A percentile compares a stretch with the other conserved stretches of the same genome.
phyloP scores from a whole-genome alignment of 2,888 invertebrate species.

The Leucania comma region DNA sequence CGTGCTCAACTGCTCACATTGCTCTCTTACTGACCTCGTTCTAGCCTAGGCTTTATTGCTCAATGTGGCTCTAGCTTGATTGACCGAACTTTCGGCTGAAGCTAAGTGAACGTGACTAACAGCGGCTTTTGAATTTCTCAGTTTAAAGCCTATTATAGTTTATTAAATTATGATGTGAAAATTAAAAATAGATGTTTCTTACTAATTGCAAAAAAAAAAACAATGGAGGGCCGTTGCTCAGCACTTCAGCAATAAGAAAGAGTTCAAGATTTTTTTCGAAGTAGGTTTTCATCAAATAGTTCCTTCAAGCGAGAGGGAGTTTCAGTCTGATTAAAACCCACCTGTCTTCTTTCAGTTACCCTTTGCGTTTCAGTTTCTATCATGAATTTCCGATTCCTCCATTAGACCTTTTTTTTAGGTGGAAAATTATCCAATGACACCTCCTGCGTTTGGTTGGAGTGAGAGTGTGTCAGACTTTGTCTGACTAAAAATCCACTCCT shows the following conservation, averaged over 20 bases:
- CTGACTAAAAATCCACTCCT: too few species aligned
- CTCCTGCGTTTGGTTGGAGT: too few species aligned
- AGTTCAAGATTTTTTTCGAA: neutral
- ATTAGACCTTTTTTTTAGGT: too few species aligned
- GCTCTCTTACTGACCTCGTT: conserved; percentile 46
- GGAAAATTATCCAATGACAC: too few species aligned
- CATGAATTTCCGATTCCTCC: too few species aligned
- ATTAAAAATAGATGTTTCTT: neutral
- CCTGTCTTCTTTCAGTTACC: too few species aligned
- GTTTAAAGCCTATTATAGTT: neutral
- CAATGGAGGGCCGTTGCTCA: neutral
- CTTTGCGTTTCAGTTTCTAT: too few species aligned
- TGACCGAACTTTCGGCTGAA: conserved; percentile 19
- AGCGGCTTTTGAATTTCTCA: neutral
- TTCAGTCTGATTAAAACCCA: too few species aligned
- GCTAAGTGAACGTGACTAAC: neutral
- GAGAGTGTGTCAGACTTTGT: too few species aligned
- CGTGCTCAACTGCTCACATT: conserved; percentile 17
- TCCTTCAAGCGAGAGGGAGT: too few species aligned
- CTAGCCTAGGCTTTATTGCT: conserved; percentile 1
- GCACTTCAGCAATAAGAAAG: neutral
- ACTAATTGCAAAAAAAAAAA: neutral
- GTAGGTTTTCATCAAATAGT: too few species aligned
- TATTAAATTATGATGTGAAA: neutral
- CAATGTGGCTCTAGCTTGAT: conserved; percentile 13